Evolutionary conservation across 2,888 invertebrate species (phyloP).

Genomic region (Dryadula phaetusa): DNA sequence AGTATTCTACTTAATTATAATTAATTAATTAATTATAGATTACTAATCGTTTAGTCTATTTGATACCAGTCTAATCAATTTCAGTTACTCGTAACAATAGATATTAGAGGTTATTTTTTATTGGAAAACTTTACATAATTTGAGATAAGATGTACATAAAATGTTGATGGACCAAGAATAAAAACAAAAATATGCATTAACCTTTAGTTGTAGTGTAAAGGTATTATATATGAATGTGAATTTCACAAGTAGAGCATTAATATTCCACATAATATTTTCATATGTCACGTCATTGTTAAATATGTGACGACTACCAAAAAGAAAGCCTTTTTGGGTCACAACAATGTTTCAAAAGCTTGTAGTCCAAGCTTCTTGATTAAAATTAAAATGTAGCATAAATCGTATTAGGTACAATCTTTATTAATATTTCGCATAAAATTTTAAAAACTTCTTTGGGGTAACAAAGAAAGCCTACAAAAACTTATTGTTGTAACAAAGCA

Average conservation of each 20-base stretch:
- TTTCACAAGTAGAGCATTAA: slow-evolving; percentile 13
- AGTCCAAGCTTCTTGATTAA: slow-evolving; percentile 11
- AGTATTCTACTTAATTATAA: slow-evolving; percentile 12
- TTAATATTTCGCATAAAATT: too few species aligned
- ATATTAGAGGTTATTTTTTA: not conserved
- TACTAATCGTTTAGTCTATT: not conserved
- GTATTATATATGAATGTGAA: slow-evolving; percentile 1
- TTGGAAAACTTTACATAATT: not conserved
- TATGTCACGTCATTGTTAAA: slow-evolving; percentile 19
- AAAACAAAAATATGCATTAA: not conserved
- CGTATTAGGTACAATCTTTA: not conserved
- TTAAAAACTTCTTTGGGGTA: not conserved
- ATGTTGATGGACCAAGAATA: not conserved
- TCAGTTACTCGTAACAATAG: not conserved
- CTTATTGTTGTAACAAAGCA: too few species aligned
- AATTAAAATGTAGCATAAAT: slow-evolving; percentile 14
- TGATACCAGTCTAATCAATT: not conserved
- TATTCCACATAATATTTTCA: slow-evolving; percentile 14
- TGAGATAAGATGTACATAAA: not conserved
- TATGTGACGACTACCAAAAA: slow-evolving; percentile 18
- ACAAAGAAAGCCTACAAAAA: not conserved
- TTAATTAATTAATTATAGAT: slow-evolving; percentile 4
- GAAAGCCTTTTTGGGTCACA: slow-evolving; percentile 21
- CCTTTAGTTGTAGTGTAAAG: not conserved
- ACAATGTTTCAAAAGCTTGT: slow-evolving; percentile 17